Evolutionary conservation across 2,113 vertebrate genomes (phyloP), one percentile per base, ranked within the genome.

Genomic region (Ammodytes dubius): DNA sequence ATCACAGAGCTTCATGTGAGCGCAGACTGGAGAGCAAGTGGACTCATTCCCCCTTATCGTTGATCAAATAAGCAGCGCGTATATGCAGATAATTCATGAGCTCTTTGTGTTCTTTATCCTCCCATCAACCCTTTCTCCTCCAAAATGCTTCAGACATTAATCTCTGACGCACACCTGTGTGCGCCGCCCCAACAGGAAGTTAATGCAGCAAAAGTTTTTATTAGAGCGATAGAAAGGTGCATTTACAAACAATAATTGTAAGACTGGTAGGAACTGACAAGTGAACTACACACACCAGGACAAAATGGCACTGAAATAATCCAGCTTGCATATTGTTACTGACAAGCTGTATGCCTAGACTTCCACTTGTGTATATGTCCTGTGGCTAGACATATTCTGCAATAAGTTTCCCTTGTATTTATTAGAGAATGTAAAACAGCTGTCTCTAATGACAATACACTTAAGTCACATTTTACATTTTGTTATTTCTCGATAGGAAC

Each of bases 1-100:
- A 93, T 92, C 91, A 13, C 70, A 37, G 61, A 60, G 77, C 84
- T 82, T 84, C 61, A 67, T 63, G 77, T 40, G 74, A 87, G 74
- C 66, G 70, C 54, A 70, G 83, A 89, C 85, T 89, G 68, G 60
- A 89, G 83, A 89, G 87, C 83, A 92, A 91, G 91, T 91, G 83
- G 84, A 89, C 87, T 92, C 84, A 81, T 90, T 89, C 77, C 80
- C 27, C 67, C 89, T 94, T 94, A 94, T 94, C 93, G 63, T 13
- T 64, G 88, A 94, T 93, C 93, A 93, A 93, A 93, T 92, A 94
- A 92, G 90, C 88, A 91, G 86, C 87, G 87, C 79, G 73, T 52
- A 87, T 91, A 92, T 92, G 86, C 84, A 92, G 92, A 94, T 93
- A 92, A 94, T 92, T 90, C 85, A 91, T 78, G 75, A 89, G 89